Conservation (phyloP, 23 tunicate species). For the Ascidia mentula region DNA sequence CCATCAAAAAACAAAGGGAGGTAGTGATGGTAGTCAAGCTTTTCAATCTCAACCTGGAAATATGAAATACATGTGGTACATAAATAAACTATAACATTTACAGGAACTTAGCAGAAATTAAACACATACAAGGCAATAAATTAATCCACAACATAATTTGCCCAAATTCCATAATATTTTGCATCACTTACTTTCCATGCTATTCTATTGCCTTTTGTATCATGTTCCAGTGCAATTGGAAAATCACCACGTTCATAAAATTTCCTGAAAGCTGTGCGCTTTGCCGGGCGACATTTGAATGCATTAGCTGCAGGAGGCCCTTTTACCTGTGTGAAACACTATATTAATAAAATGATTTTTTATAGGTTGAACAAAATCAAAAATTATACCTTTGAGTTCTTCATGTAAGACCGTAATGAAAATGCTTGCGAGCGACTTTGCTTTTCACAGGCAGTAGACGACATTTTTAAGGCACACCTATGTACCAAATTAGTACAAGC, state of each 20-base stretch:
- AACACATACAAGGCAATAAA: neutral
- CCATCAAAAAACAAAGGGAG: constrained; percentile 98
- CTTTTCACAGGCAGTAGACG: constrained; percentile 57
- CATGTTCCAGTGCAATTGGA: constrained; percentile 99
- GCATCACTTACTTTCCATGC: constrained; percentile 88
- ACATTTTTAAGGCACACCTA: too few species aligned
- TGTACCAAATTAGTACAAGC: too few species aligned
- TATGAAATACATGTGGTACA: neutral
- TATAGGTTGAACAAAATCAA: too few species aligned
- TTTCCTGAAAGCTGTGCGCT: constrained; percentile 95
- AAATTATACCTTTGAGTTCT: constrained; percentile 67
- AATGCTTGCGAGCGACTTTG: constrained; percentile 62
- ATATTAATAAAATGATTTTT: neutral
- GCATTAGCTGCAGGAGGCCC: constrained; percentile 97
- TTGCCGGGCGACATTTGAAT: constrained; percentile 71
- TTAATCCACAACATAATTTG: neutral
- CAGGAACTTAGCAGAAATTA: too few species aligned
- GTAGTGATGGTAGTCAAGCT: constrained; percentile 99
- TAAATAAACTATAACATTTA: too few species aligned
- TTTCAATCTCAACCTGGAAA: constrained; percentile 94
- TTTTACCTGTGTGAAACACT: constrained; percentile 37
- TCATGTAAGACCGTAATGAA: constrained; percentile 92
- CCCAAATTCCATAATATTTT: too few species aligned
- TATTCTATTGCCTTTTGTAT: constrained; percentile 99
- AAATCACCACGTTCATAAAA: constrained; percentile 99